These are phyloP conservation scores for Rutpela maculata DNA, from an alignment of 2,888 invertebrate genomes.

Conservation along the genomic window DNA sequence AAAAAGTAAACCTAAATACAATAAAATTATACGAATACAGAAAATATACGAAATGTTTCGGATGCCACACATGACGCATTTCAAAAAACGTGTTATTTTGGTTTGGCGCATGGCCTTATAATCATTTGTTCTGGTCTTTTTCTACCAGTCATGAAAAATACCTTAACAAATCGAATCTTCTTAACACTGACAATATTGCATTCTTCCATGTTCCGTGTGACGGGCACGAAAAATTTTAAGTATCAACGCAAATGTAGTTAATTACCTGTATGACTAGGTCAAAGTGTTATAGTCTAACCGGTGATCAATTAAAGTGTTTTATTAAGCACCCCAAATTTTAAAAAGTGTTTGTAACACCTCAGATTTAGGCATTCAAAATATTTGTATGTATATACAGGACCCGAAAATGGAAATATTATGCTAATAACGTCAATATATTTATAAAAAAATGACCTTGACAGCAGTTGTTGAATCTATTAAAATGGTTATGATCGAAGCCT, in stretches of 20 bases:
- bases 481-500: too few species aligned
- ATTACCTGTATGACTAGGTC: not conserved
- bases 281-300: not conserved
- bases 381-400: too few species aligned
- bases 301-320: too few species aligned
- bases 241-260: not conserved
- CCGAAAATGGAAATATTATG: too few species aligned
- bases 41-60: constrained; percentile 27
- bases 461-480: too few species aligned
- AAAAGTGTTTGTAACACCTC: too few species aligned
- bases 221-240: not conserved
- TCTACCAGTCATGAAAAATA: constrained; percentile 1
- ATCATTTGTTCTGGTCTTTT: constrained; percentile 28
- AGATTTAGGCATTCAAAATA: too few species aligned
- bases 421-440: too few species aligned
- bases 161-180: constrained; percentile 32
- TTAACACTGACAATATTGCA: constrained; percentile 12
- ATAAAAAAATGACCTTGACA: too few species aligned
- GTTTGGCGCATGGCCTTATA: constrained; percentile 31
- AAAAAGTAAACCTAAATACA: constrained; percentile 23
- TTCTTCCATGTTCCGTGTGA: not conserved
- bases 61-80: constrained; percentile 28
- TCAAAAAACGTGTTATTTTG: constrained; percentile 14
- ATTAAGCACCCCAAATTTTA: too few species aligned
- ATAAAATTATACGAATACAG: constrained; percentile 27